Conservation (phyloP, 2,888 invertebrate genomes). For the Phorcus lineatus region DNA sequence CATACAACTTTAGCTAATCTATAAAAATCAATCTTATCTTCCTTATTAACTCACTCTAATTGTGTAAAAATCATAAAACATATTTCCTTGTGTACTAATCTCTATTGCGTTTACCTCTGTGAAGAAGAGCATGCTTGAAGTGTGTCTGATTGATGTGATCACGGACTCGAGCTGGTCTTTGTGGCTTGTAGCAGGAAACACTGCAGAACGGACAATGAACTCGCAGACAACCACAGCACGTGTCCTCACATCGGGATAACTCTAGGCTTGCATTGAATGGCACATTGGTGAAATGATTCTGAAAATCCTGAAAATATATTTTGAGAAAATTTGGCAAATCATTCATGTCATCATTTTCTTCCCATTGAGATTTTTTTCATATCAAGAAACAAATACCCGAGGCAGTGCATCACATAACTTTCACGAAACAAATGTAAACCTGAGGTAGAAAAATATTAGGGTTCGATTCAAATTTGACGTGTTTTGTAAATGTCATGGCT, state of each 20-base stretch:
- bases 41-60: no score
- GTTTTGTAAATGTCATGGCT: no score
- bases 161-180: conserved; percentile 19
- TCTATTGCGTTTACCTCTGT: not conserved
- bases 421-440: no score
- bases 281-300: conserved; percentile 1
- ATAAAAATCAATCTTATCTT: no score
- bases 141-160: conserved; percentile 31
- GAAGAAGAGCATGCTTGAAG: conserved; percentile 26
- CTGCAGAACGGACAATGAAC: conserved; percentile 34
- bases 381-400: no score
- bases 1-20: no score
- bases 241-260: conserved; percentile 18
- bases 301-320: not conserved
- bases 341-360: no score
- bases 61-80: not conserved
- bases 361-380: no score
- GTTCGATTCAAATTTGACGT: no score
- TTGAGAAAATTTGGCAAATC: no score
- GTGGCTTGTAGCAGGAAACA: conserved; percentile 27
- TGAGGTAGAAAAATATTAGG: no score
- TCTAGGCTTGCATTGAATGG: not conserved
- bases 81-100: not conserved
- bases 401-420: no score
- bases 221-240: conserved; percentile 22